These are phyloP conservation scores for Chromobotia macracanthus DNA, from an alignment of 2,797 vertebrate genomes.

Conservation along the genomic window DNA sequence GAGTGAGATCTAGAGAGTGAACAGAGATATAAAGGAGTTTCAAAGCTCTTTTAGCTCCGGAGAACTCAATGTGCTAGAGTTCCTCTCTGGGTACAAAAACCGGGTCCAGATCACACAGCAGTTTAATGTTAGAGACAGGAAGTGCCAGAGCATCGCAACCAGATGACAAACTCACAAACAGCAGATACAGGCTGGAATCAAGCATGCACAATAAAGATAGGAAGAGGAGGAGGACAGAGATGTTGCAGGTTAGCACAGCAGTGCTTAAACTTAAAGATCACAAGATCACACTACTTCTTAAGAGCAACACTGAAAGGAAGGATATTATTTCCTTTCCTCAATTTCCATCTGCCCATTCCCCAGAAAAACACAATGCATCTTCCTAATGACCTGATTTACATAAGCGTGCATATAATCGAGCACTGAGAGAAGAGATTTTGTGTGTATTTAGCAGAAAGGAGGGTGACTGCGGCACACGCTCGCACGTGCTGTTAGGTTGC, in stretches of 20 bases:
- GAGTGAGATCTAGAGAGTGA: neutral
- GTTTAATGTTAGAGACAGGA: conserved; percentile 30
- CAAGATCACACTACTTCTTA: conserved; percentile 8
- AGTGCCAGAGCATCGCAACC: neutral
- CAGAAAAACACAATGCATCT: conserved; percentile 61
- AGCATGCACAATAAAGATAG: neutral
- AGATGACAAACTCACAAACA: neutral
- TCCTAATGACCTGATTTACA: conserved; percentile 76
- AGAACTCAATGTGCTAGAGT: conserved; percentile 23
- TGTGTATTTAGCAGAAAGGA: conserved; percentile 18
- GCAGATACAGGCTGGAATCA: neutral
- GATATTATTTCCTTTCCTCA: conserved; percentile 26
- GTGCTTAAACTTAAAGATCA: neutral
- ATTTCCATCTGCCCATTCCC: conserved; percentile 23
- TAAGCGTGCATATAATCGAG: conserved; percentile 67
- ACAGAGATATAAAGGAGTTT: conserved; percentile 10
- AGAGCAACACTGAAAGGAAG: neutral
- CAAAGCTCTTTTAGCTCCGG: conserved; percentile 12
- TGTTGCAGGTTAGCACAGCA: neutral
- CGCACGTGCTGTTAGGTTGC: neutral
- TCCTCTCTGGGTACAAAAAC: conserved; percentile 14
- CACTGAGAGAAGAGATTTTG: conserved; percentile 31
- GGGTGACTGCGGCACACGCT: conserved; percentile 16
- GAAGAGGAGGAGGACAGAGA: neutral
- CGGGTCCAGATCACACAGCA: conserved; percentile 42